Evolutionary conservation across 2,797 vertebrate genomes (phyloP).

Genomic region (Pteronotus mesoamericanus): DNA sequence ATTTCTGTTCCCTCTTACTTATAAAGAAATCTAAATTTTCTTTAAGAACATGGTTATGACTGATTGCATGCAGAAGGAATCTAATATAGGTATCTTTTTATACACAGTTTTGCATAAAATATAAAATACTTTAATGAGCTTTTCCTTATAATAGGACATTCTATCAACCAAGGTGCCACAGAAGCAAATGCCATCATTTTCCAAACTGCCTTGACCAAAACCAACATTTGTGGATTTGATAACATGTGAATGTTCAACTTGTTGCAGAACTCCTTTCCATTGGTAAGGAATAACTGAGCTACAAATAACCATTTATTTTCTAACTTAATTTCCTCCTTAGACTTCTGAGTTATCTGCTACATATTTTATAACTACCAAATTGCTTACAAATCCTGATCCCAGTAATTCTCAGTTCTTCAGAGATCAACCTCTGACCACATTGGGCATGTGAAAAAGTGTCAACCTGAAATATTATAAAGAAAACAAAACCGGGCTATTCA

Average conservation of each 20-base stretch:
- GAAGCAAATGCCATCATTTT: background rate
- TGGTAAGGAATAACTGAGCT: background rate
- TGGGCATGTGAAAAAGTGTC: background rate
- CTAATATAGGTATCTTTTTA: background rate
- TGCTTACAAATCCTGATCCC: background rate
- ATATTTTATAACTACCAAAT: background rate
- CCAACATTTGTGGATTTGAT: background rate
- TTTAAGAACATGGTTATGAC: background rate
- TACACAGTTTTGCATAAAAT: background rate
- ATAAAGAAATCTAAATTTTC: background rate
- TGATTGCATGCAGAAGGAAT: background rate
- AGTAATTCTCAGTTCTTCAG: background rate
- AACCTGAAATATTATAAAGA: background rate
- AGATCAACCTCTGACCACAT: background rate
- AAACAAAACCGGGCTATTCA: background rate
- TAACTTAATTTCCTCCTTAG: background rate
- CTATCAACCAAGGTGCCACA: background rate
- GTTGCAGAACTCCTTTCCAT: background rate
- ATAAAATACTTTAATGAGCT: background rate
- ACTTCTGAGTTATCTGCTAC: background rate
- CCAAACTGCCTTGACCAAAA: background rate
- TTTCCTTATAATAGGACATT: background rate
- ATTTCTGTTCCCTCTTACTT: background rate
- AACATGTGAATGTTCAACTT: background rate
- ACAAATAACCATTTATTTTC: background rate